These are phyloP conservation scores for Argynnis bischoffii DNA, from an alignment of 2,888 invertebrate genomes.

Conservation along the genomic window DNA sequence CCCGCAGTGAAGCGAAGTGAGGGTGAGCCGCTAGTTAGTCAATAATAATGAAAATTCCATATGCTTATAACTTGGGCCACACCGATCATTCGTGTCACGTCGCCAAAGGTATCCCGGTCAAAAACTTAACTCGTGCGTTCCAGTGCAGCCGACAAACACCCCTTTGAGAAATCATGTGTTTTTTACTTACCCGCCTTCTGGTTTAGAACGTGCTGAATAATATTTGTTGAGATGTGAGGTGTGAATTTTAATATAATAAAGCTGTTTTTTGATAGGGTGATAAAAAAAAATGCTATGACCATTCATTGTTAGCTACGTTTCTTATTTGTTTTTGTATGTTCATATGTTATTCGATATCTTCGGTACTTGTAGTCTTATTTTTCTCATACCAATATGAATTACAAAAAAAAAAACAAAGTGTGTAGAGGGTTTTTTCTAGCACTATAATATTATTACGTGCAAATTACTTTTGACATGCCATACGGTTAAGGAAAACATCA, in stretches of 20 bases:
- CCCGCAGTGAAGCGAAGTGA: too few species aligned
- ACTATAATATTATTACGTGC: too few species aligned
- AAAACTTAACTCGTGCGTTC: constrained; percentile 78
- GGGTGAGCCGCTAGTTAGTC: too few species aligned
- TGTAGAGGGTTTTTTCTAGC: too few species aligned
- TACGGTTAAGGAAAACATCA: too few species aligned
- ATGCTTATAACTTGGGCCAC: constrained; percentile 41
- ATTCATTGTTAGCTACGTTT: too few species aligned
- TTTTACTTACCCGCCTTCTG: constrained; percentile 63
- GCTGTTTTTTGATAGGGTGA: neutral
- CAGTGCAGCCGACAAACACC: constrained; percentile 61
- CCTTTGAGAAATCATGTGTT: constrained; percentile 78
- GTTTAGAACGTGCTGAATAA: constrained; percentile 49
- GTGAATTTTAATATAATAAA: constrained; percentile 46
- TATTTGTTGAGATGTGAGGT: constrained; percentile 45
- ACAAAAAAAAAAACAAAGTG: too few species aligned
- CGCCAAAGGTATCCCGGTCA: constrained; percentile 76
- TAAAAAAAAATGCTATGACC: neutral
- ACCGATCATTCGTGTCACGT: constrained; percentile 70
- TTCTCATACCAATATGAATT: too few species aligned
- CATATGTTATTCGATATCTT: too few species aligned
- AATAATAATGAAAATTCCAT: neutral
- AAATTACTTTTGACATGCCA: too few species aligned
- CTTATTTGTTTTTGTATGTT: too few species aligned
- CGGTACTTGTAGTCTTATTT: too few species aligned